Evolutionary conservation across 1,140 invertebrate genomes (phyloP).

Genomic region (Drosophila malerkotliana): DNA sequence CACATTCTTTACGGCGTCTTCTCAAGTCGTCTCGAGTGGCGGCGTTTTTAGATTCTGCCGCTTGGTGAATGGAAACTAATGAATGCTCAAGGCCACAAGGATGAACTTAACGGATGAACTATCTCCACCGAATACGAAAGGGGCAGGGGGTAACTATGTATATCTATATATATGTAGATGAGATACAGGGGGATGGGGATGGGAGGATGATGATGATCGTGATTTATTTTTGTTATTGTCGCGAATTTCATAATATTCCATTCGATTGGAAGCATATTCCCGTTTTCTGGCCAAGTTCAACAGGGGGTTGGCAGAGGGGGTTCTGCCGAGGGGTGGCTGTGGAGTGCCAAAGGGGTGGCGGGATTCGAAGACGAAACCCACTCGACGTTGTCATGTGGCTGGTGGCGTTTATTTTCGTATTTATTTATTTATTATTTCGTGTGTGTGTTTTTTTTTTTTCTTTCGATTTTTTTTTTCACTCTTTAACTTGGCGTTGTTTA

Average conservation of each 20-base stretch:
- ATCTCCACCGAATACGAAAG: constrained; percentile 10
- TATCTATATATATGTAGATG: constrained; percentile 14
- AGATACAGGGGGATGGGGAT: not conserved
- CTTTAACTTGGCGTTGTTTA: constrained; percentile 47
- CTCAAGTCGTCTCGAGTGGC: constrained; percentile 58
- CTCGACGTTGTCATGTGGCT: constrained; percentile 46
- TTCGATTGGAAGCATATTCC: constrained; percentile 32
- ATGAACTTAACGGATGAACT: constrained; percentile 35
- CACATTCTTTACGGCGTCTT: constrained; percentile 44
- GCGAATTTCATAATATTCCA: constrained; percentile 67
- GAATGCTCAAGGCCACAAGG: constrained; percentile 72
- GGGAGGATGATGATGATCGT: not conserved
- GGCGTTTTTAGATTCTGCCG: constrained; percentile 27
- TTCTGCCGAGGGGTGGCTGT: not conserved
- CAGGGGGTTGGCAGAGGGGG: not conserved
- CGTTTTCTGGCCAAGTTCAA: constrained; percentile 14
- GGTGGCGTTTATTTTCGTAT: constrained; percentile 32
- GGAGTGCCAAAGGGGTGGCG: not conserved
- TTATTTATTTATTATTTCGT: constrained; percentile 23
- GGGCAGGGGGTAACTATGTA: not conserved
- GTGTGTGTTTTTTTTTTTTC: constrained; percentile 26
- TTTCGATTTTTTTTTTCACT: constrained; percentile 10
- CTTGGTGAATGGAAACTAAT: constrained; percentile 56
- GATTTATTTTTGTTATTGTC: constrained; percentile 77
- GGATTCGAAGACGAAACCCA: not conserved